Evolutionary conservation across 2,888 invertebrate genomes (phyloP).

Genomic region (Eueremaeus valkanovi): DNA sequence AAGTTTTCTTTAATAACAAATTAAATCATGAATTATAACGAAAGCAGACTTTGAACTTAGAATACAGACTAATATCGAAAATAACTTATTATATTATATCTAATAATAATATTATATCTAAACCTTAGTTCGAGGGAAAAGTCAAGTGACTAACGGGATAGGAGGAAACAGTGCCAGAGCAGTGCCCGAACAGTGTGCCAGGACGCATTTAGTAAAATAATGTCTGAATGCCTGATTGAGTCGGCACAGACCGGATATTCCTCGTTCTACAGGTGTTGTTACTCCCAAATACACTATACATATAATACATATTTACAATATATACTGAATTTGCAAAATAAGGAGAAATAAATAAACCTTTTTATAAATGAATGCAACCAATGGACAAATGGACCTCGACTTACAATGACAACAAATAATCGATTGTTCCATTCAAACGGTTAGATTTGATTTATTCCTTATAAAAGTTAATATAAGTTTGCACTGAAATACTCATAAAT

Average conservation of each 20-base stretch:
- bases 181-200: too few relatives aligned
- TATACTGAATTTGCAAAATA: background rate
- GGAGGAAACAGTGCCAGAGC: background rate
- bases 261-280: conserved; percentile 35
- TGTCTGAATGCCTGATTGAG: conserved; percentile 23
- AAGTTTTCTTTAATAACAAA: background rate
- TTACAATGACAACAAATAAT: background rate
- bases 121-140: background rate
- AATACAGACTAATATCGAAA: background rate
- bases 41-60: background rate
- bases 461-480: background rate
- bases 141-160: conserved; percentile 32
- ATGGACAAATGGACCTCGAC: conserved; percentile 19
- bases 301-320: background rate
- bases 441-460: background rate
- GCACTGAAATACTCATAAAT: background rate
- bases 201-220: conserved; percentile 17
- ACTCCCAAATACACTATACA: conserved; percentile 7
- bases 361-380: background rate
- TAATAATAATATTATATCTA: too few relatives aligned
- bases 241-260: conserved; percentile 22
- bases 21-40: background rate
- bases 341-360: background rate
- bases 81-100: too few relatives aligned
- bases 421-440: background rate